Base-by-base conservation (phyloP, 35 echinoderm and acorn worm species). In the Ophioderma brevispina region DNA sequence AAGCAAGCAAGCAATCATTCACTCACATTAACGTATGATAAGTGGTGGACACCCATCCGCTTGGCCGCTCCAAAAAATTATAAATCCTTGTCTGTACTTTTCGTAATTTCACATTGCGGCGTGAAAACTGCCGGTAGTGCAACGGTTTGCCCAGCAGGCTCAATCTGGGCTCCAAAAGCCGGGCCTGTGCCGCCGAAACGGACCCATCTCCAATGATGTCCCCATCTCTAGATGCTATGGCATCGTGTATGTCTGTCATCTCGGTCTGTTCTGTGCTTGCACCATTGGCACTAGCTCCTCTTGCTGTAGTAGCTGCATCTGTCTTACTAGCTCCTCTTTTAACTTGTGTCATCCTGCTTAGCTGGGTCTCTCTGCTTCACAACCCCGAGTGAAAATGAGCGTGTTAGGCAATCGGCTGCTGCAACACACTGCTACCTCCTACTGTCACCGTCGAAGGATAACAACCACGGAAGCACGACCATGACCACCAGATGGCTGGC, bases 11-110 rank as follows among this genome's bases (percentile, higher is more conserved):
- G n/a, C n/a, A n/a, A n/a, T n/a, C n/a, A n/a, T 52, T 36, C 95
- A 99, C 97, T 99, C 81, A 99, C 97, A 99, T 88, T 80, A 93
- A 93, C 80, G 93, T 76, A 76, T 99, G 97, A 99, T 99, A 99
- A 31, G 88, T 38, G 39, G 92, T 84, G 28, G 94, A 90, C 25
- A 79, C 18, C 97, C 97, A 99, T 64, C 93, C 97, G 0, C 87
- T 91, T 14, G 97, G 97, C 76, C 97, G 92, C 85, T 99, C 97
- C 76, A 99, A 87, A 89, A 99, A 99, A 86, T 99, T 99, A 81
- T 99, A 99, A 79, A 99, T 99, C 84, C 90, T 92, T 49, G 94
- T 99, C 79, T 99, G 97, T 25, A 95, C 88, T 90, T 95, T 95
- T 32, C 97, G 89, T 75, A 93, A 95, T 87, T 93, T 99, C 39